Base-by-base conservation (phyloP, 2,113 vertebrate genomes). In the Tenrec ecaudatus region DNA sequence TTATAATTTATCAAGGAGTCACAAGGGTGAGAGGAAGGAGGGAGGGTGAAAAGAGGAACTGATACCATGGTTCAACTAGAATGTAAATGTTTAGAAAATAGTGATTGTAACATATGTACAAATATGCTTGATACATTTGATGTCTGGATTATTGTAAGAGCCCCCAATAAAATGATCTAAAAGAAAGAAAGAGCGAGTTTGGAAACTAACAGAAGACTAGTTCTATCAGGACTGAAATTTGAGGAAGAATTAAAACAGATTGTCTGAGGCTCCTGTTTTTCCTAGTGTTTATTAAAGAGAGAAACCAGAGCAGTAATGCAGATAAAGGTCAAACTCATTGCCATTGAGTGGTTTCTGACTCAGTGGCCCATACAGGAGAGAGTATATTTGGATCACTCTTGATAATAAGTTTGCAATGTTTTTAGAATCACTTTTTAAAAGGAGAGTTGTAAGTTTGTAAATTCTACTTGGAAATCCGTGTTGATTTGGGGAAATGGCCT, bases 401-500 rank as follows among this genome's bases (percentile, higher is more conserved):
- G 1, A 71, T 76, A 38, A 95, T 78, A 87, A 90, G 17, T 20
- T 83, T 89, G 22, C 6, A 19, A 64, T 47, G 88, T 90, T 47
- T 53, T 79, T 80, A 79, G 58, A 31, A 92, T 89, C 33, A 60
- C 77, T 29, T 58, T 68, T 53, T 4, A 84, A 71, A 69, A 86
- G 4, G 8, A 94, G 16, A 57, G 20, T 53, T 57, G 4, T 81
- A 66, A 40, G 36, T 23, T 82, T 73, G 12, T 43, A 95, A 91
- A 78, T 94, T 95, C 29, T 89, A 43, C 58, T 86, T 89, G 85
- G 82, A 86, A 86, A 83, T 75, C 58, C 78, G 71, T 22, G 47
- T 36, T 60, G 57, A 79, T 36, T 83, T 86, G 77, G 58, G 40
- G 88, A 31, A 53, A 47, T 57, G 82, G 64, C 31, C 64, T 77